A percentile compares a stretch with the other conserved stretches of the same genome.
Conservation (phyloP, 2,113 vertebrate genomes). For the Urocynchramus pylzowi region DNA sequence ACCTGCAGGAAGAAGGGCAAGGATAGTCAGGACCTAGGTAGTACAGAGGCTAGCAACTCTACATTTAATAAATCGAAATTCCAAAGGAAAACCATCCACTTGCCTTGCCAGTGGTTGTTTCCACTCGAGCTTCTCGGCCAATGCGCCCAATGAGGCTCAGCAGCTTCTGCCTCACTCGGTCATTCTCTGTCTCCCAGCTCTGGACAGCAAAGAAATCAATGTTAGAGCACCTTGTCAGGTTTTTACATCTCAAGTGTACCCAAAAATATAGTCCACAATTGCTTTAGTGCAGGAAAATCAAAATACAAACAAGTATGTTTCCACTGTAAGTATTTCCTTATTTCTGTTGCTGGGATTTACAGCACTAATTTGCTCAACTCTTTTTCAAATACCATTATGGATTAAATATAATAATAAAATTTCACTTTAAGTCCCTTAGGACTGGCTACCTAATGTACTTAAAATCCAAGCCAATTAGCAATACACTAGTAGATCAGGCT, state of each 20-base stretch:
- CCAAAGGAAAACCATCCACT: background rate
- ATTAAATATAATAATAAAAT: background rate
- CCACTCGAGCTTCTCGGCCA: slow-evolving; percentile 92
- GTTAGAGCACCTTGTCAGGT: background rate
- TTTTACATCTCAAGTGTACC: background rate
- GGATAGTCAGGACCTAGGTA: background rate
- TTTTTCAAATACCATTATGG: background rate
- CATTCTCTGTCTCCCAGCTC: slow-evolving; percentile 98
- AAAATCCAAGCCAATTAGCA: background rate
- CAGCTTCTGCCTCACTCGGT: slow-evolving; percentile 93
- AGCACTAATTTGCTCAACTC: background rate
- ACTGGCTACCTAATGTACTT: background rate
- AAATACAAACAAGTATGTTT: background rate
- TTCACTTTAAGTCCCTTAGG: background rate
- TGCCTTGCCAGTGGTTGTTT: slow-evolving; percentile 95
- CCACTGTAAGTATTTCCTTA: background rate
- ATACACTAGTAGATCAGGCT: background rate
- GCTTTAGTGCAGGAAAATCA: background rate
- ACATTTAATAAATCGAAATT: background rate
- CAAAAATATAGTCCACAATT: background rate
- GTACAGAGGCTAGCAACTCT: background rate
- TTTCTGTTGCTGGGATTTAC: background rate
- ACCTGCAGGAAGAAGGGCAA: slow-evolving; percentile 75
- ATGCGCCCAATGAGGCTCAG: slow-evolving; percentile 95
- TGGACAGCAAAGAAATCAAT: slow-evolving; percentile 35